phyloP scores from a whole-genome alignment of 1,140 invertebrate species.

The Drosophila kepulauana region DNA sequence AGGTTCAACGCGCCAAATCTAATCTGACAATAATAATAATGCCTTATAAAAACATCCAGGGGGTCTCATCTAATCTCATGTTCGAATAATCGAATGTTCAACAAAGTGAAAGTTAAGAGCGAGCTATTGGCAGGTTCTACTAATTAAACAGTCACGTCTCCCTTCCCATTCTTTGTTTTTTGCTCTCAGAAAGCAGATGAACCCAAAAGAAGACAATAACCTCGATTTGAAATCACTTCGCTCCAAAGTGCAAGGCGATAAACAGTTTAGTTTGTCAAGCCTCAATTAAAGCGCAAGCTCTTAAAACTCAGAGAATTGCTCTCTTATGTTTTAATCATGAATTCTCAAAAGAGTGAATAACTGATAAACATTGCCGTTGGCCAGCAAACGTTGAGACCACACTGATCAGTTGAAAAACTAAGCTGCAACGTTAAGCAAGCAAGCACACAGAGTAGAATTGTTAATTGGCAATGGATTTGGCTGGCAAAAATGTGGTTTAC shows the following conservation, averaged over 20 bases:
- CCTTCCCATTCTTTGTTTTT: too few species aligned
- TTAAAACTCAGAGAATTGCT: neutral
- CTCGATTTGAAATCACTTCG: neutral
- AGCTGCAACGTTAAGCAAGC: conserved; percentile 25
- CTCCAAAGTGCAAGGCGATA: conserved; percentile 8
- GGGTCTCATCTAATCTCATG: too few species aligned
- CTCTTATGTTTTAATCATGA: neutral
- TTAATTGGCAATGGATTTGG: conserved; percentile 61
- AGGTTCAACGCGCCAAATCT: too few species aligned
- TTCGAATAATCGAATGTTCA: too few species aligned
- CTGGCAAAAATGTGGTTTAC: conserved; percentile 79
- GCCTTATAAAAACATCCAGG: too few species aligned
- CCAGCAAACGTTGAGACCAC: neutral
- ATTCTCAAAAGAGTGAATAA: neutral
- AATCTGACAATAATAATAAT: too few species aligned
- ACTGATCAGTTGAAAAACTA: conserved; percentile 43
- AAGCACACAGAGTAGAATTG: neutral
- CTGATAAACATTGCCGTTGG: conserved; percentile 18
- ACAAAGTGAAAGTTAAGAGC: too few species aligned
- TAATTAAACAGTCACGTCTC: too few species aligned
- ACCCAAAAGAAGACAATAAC: neutral
- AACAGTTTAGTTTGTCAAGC: neutral
- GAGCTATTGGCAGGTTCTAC: too few species aligned
- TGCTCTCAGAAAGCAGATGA: neutral
- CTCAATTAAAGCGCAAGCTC: neutral